Evolutionary conservation across 2,113 vertebrate genomes (phyloP), one percentile per base, ranked within the genome.

Genomic region (Heterochromis multidens): DNA sequence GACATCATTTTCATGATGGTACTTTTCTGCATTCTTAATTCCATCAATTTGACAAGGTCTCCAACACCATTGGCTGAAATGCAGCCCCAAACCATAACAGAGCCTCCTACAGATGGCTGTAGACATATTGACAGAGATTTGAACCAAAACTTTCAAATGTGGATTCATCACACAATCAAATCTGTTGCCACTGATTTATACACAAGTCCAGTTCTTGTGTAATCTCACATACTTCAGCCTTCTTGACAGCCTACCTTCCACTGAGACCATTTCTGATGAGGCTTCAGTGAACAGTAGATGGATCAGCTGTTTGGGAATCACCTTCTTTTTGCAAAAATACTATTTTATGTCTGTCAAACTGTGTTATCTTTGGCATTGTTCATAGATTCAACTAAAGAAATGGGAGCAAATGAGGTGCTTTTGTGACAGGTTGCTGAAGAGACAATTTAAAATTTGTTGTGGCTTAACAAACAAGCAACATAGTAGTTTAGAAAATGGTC

Each of bases 31-130:
- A 46, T 67, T 46, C 63, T 43, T 67, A 4, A 67, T 0, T 43
- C 17, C 63, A 25, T 67, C 0, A 25, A 1, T 17, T 67, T 43
- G 63, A 67, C 63, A 46, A 43, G 43, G 46, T 23, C 23, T 1
- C 63, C 37, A 10, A 43, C 63, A 67, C 63, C n/a, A 1, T n/a
- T 27, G n/a, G 25, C 4, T 67, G 63, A 67, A 67, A 43, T 43
- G 35, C 63, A 67, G 40, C 63, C 0, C 0, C 13, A 43, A 67
- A 43, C 9, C 13, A 40, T 43, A 13, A 67, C 63, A 6, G 62
- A 40, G 35, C 62, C 62, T 67, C 40, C 21, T 27, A 67, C 43
- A 67, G 37, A 67, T 67, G 37, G 43, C 63, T 46, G 37, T n/a
- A 27, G 14, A 25, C 65, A 1, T 27, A 27, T 43, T 46, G 8